Base-by-base conservation (phyloP, 2,888 invertebrate genomes). In the Notocelia uddmanniana region DNA sequence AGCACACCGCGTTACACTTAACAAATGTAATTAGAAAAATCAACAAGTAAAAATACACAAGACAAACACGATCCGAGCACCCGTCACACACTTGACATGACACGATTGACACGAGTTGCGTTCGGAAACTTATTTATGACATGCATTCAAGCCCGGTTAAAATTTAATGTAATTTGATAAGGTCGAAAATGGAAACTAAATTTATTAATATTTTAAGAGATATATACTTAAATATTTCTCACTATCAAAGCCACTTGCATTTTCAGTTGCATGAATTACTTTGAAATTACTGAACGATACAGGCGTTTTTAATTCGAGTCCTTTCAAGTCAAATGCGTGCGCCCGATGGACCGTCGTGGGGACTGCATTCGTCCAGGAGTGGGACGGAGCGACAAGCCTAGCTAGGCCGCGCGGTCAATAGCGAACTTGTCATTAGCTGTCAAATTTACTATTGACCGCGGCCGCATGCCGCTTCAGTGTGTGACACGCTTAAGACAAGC, bases 21-120 rank as follows among this genome's bases (percentile, higher is more conserved):
- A 83, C 80, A 79, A 84, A 85, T 86, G 85, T 84, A 85, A 82
- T 73, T 85, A 82, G 76, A 85, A 87, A 88, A 91, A 89, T 92
- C 92, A 93, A 93, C 93, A 92, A 93, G 92, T 92, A 89, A 88
- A 70, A 85, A 79, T 86, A 85, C 76, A 85, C 85, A 89, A 87
- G 84, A 81, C 86, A 87, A 89, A 91, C 91, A 91, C 90, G 82
- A 87, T 75, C 68, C 19, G 62, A 85, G 74, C 84, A 78, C 86
- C 88, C 89, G 91, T 91, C 91, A 91, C 89, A 89, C 72, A 57
- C 66, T 90, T 79, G 77, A 81, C 79, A 74, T 82, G 82, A 83
- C 82, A 83, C 75, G 74, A 75, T 74, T 82, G 82, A 83, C 82
- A 83, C 75, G 74, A 75, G 76, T 70, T 66, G 31, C 69, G 78